Conservation (phyloP, 1,140 invertebrate species). For the Melitaea cinxia region DNA sequence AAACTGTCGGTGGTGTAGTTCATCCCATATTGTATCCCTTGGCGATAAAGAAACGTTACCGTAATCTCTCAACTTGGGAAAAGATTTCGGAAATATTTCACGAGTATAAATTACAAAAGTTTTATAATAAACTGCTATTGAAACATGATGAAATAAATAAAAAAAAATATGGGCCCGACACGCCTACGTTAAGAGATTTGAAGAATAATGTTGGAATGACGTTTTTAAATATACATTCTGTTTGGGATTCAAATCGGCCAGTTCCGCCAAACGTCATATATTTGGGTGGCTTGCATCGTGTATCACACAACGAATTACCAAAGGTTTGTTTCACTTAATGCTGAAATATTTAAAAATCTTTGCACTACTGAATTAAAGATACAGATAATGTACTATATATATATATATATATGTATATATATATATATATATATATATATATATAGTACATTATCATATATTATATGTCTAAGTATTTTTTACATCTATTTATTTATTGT, state of each 20-base stretch:
- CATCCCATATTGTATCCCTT: constrained; percentile 44
- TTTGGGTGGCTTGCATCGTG: constrained; percentile 61
- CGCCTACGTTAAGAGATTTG: constrained; percentile 67
- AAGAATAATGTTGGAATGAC: constrained; percentile 79
- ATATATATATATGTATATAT: no score
- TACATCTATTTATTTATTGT: no score
- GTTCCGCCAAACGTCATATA: constrained; percentile 75
- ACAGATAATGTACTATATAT: no score
- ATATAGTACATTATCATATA: no score
- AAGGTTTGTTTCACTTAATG: neutral
- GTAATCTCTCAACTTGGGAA: constrained; percentile 42
- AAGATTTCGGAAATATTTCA: constrained; percentile 37
- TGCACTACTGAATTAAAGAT: no score
- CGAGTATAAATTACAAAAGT: constrained; percentile 6
- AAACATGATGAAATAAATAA: constrained; percentile 54
- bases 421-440: no score
- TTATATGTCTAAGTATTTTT: no score
- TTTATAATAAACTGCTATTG: constrained; percentile 15
- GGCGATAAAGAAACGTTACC: constrained; percentile 20
- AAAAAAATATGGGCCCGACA: constrained; percentile 65
- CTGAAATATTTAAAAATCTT: neutral
- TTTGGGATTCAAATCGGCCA: constrained; percentile 72
- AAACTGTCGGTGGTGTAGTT: constrained; percentile 37
- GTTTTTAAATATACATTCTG: constrained; percentile 79
- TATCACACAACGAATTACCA: constrained; percentile 7